Evolutionary conservation across 2,888 invertebrate genomes (phyloP).

Genomic region (Osedax frankpressi): DNA sequence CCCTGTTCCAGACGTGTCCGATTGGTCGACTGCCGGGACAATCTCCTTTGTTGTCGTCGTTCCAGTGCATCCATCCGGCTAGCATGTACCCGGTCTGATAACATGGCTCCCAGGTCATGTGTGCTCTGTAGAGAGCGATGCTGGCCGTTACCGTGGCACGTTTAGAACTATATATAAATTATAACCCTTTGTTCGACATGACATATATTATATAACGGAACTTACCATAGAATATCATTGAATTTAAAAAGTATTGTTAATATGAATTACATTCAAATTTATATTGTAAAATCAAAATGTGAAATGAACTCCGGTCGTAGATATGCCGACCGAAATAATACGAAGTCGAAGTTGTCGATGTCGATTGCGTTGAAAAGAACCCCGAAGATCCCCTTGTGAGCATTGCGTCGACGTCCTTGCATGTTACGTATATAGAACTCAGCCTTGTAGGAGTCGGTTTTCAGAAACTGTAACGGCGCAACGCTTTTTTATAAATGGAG

Average conservation of each 20-base stretch:
- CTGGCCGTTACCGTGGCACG: no score
- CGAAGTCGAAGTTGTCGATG: conserved; percentile 13
- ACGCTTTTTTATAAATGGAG: no score
- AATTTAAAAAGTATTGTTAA: no score
- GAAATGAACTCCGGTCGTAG: no score
- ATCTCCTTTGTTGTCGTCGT: neutral
- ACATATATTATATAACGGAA: no score
- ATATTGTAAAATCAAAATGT: no score
- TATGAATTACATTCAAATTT: no score
- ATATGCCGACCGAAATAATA: neutral
- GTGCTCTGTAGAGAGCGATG: no score
- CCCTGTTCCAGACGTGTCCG: conserved; percentile 3
- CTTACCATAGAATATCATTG: no score
- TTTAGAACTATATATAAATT: no score
- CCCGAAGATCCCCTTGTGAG: neutral
- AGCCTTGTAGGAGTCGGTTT: neutral
- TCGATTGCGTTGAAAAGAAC: conserved; percentile 2
- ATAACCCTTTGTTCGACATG: no score
- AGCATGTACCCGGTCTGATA: neutral
- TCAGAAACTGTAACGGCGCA: no score
- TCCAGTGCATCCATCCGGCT: neutral
- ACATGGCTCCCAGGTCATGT: neutral
- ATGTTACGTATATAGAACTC: neutral
- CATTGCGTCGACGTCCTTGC: neutral
- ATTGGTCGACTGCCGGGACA: conserved; percentile 1